A percentile compares a stretch with the other conserved stretches of the same genome.
Evolutionary conservation across 2,888 invertebrate genomes (phyloP).

Genomic region (Mylabris sibirica): DNA sequence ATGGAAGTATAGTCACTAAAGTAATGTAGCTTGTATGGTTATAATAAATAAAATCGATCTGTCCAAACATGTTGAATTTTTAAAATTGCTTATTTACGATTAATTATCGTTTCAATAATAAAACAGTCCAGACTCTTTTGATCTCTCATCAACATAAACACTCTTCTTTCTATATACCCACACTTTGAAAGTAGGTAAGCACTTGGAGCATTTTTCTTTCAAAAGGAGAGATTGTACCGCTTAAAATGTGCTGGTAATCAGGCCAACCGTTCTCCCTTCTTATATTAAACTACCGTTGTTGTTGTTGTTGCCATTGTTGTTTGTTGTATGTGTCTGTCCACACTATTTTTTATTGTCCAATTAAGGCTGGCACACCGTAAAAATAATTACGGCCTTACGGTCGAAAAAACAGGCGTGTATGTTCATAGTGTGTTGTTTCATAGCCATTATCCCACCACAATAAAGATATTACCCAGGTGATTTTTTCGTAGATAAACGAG

Average conservation of each 20-base stretch:
- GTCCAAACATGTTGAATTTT: background rate
- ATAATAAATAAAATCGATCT: background rate
- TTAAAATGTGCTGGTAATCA: constrained; percentile 9
- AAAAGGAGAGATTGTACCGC: background rate
- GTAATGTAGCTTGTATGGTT: background rate
- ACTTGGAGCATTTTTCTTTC: background rate
- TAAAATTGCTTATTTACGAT: background rate
- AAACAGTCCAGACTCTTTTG: background rate
- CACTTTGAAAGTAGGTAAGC: background rate
- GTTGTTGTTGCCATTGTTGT: background rate
- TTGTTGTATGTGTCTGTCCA: constrained; percentile 1
- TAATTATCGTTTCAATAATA: constrained; percentile 11
- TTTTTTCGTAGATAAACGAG: constrained; percentile 25
- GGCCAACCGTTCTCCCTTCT: background rate
- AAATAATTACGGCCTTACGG: constrained; percentile 27
- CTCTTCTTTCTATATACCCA: background rate
- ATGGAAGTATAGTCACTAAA: background rate
- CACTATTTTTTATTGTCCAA: constrained; percentile 23
- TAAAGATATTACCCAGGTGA: constrained; percentile 32
- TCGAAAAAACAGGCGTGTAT: constrained; percentile 9
- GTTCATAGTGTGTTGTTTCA: background rate
- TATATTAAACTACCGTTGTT: background rate
- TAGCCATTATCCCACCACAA: constrained; percentile 22
- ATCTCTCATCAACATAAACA: constrained; percentile 1
- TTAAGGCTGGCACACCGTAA: constrained; percentile 18